Percentiles rank a stretch among this genome's conserved stretches.
Conservation (phyloP, 2,888 invertebrate genomes). For the Maniola hyperantus region DNA sequence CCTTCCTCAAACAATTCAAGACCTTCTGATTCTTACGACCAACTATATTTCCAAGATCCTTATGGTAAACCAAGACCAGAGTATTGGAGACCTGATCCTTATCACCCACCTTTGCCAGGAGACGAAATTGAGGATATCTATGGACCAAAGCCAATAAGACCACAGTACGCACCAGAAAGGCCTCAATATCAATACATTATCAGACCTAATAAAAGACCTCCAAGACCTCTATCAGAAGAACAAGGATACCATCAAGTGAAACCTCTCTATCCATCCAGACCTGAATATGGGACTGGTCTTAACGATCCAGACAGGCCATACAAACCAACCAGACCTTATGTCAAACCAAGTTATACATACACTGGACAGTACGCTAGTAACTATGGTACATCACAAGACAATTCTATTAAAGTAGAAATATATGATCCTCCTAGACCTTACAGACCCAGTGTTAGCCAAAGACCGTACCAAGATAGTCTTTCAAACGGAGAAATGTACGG, state of each 20-base stretch:
- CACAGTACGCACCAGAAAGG: constrained; percentile 52
- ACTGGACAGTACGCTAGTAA: constrained; percentile 64
- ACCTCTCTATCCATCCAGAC: constrained; percentile 43
- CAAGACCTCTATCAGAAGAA: constrained; percentile 39
- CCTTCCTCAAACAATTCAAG: constrained; percentile 40
- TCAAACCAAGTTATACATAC: constrained; percentile 54
- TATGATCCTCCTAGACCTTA: constrained; percentile 68
- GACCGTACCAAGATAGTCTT: constrained; percentile 49
- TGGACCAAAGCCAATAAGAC: constrained; percentile 50
- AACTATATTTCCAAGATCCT: constrained; percentile 58
- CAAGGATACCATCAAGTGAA: constrained; percentile 46
- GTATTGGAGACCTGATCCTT: constrained; percentile 53
- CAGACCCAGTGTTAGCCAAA: constrained; percentile 53
- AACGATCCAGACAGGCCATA: constrained; percentile 52
- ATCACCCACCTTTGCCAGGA: constrained; percentile 47
- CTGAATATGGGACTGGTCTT: constrained; percentile 48
- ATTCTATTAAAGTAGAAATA: constrained; percentile 68
- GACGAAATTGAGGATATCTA: constrained; percentile 53
- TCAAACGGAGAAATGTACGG: constrained; percentile 27
- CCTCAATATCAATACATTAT: constrained; percentile 66
- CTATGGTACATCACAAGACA: constrained; percentile 62
- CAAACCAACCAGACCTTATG: constrained; percentile 50
- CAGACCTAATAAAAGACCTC: constrained; percentile 65
- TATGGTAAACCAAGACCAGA: constrained; percentile 49
- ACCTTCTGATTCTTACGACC: constrained; percentile 58